A percentile compares a stretch with the other conserved stretches of the same genome.
Evolutionary conservation across 1,140 invertebrate genomes (phyloP).

Genomic region (Amyelois transitella): DNA sequence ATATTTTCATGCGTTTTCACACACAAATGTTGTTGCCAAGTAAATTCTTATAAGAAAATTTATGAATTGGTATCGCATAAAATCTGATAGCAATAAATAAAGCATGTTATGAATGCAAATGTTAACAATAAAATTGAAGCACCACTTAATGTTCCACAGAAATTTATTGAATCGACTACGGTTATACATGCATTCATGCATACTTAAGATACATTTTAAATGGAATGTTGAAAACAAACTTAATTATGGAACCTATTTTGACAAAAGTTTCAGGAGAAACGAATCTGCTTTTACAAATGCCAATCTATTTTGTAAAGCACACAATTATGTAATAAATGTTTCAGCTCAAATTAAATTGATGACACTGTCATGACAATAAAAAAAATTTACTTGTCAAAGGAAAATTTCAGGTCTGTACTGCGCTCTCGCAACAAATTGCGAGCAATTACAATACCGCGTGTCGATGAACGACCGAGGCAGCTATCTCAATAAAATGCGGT

Average conservation of each 20-base stretch:
- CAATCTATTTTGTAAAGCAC: too few species aligned
- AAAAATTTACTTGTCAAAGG: too few species aligned
- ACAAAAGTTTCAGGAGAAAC: too few species aligned
- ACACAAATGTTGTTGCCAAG: too few species aligned
- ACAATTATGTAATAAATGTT: too few species aligned
- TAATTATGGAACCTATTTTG: neutral
- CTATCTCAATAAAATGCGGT: constrained; percentile 54
- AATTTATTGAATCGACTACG: constrained; percentile 10
- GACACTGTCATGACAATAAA: too few species aligned
- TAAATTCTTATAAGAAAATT: constrained; percentile 2
- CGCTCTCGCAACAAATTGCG: too few species aligned
- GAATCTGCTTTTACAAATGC: too few species aligned
- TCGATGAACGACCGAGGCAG: constrained; percentile 46
- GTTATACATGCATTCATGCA: neutral
- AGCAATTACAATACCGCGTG: constrained; percentile 17
- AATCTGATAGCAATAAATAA: constrained; percentile 10
- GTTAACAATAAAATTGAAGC: constrained; percentile 14
- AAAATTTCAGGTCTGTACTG: too few species aligned
- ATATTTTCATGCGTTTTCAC: too few species aligned
- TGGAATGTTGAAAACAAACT: neutral
- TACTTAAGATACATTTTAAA: constrained; percentile 1
- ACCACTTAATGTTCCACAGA: constrained; percentile 11
- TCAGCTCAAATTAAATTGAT: too few species aligned
- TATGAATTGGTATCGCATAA: constrained; percentile 14
- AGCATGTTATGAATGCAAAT: constrained; percentile 13